These are phyloP conservation scores for Drosophila pachea DNA, from an alignment of 1,140 invertebrate species.

Conservation along the genomic window DNA sequence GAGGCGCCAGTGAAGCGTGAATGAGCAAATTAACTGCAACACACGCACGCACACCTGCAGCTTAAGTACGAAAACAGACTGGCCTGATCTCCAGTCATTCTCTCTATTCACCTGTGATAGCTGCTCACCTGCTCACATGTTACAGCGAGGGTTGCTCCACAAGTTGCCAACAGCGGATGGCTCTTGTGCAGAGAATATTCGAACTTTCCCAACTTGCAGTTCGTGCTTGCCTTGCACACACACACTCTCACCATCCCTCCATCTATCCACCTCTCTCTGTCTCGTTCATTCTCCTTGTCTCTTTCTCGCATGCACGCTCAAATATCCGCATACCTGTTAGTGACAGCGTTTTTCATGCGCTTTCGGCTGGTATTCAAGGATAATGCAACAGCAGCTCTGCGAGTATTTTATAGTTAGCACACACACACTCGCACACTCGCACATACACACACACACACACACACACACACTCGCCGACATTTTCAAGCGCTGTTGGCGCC, in stretches of 20 bases:
- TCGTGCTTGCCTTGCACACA: too few species aligned
- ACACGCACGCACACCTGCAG: background rate
- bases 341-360: slow-evolving; percentile 42
- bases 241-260: too few species aligned
- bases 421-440: slow-evolving; percentile 11
- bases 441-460: background rate
- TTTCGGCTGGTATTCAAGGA: slow-evolving; percentile 40
- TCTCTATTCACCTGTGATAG: too few species aligned
- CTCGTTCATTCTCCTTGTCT: too few species aligned
- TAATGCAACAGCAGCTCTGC: slow-evolving; percentile 19
- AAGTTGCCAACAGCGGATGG: too few species aligned
- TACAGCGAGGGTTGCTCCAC: background rate
- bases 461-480: background rate
- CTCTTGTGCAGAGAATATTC: too few species aligned
- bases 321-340: background rate
- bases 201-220: too few species aligned
- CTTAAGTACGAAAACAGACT: background rate
- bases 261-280: too few species aligned
- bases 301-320: background rate
- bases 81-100: too few species aligned
- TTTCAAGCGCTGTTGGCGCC: slow-evolving; percentile 31
- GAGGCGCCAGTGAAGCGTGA: slow-evolving; percentile 22
- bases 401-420: slow-evolving; percentile 27
- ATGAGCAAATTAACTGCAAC: slow-evolving; percentile 22
- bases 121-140: too few species aligned